phyloP scores from a whole-genome alignment of 2,113 vertebrate species.

The Motacilla tschutschensis region DNA sequence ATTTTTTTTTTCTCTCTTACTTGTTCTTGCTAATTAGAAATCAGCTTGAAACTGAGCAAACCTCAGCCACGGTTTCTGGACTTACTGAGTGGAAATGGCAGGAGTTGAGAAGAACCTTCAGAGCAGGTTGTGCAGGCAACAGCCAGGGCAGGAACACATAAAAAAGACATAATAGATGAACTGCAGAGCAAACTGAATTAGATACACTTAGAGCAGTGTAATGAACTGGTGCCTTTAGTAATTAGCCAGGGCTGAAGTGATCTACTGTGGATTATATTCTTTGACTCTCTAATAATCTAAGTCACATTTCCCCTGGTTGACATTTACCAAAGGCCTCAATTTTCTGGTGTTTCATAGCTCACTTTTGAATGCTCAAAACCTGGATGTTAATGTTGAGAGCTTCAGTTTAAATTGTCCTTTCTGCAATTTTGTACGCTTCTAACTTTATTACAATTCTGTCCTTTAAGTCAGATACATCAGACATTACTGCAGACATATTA shows the following conservation, averaged over 20 bases:
- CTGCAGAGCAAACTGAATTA: conserved; percentile 59
- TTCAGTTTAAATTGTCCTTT: conserved; percentile 40
- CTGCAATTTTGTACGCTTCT: conserved; percentile 17
- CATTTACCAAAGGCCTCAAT: conserved; percentile 56
- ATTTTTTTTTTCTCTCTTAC: neutral
- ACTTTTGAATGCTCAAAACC: conserved; percentile 36
- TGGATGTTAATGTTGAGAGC: conserved; percentile 24
- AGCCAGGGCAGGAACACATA: neutral
- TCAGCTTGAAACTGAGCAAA: neutral
- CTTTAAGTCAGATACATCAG: conserved; percentile 43
- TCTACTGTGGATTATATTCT: conserved; percentile 59
- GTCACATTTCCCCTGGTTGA: conserved; percentile 53
- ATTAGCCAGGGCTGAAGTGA: conserved; percentile 53
- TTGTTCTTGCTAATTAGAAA: neutral
- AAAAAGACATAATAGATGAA: conserved; percentile 41
- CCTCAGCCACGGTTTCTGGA: neutral
- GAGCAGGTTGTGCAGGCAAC: neutral
- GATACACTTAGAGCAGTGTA: conserved; percentile 39
- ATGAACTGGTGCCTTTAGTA: conserved; percentile 62
- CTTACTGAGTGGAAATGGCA: neutral
- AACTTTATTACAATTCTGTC: conserved; percentile 44
- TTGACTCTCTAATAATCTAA: conserved; percentile 56
- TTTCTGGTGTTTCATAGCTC: conserved; percentile 47
- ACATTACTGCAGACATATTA: conserved; percentile 6
- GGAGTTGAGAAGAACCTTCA: neutral